Conservation (phyloP, 2,797 vertebrate genomes). For the Siniperca undulata region DNA sequence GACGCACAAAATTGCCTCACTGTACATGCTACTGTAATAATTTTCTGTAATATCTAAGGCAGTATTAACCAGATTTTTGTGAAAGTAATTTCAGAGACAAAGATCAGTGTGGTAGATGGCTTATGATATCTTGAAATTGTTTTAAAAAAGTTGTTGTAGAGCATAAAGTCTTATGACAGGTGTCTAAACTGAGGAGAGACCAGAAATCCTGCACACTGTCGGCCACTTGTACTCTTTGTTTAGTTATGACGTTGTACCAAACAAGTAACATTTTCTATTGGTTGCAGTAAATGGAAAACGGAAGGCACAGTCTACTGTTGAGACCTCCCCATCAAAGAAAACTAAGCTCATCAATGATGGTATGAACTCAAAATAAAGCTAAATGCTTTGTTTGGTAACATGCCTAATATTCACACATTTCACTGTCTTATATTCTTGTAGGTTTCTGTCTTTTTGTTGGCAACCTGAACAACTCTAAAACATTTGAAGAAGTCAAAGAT, state of each 20-base stretch:
- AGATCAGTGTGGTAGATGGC: background rate
- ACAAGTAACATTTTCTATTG: background rate
- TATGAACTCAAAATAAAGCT: slow-evolving; percentile 35
- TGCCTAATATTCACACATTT: background rate
- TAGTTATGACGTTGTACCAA: background rate
- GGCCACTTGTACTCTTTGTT: background rate
- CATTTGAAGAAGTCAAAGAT: slow-evolving; percentile 87
- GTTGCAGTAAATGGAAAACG: slow-evolving; percentile 63
- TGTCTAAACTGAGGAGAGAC: background rate
- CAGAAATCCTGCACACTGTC: background rate
- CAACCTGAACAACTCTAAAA: slow-evolving; percentile 88
- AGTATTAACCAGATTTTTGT: background rate
- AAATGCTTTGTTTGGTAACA: background rate
- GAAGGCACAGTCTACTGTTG: slow-evolving; percentile 12
- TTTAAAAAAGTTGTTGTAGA: background rate
- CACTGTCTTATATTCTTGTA: slow-evolving; percentile 39
- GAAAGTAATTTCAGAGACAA: background rate
- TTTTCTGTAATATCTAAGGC: background rate
- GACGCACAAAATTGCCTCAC: background rate
- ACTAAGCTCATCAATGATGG: slow-evolving; percentile 64
- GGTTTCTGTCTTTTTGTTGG: slow-evolving; percentile 89
- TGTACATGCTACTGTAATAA: background rate
- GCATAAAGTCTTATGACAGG: background rate
- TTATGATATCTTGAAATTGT: background rate
- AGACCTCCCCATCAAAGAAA: slow-evolving; percentile 67